phyloP scores from a whole-genome alignment of 2,797 vertebrate species.

The Galago senegalensis region DNA sequence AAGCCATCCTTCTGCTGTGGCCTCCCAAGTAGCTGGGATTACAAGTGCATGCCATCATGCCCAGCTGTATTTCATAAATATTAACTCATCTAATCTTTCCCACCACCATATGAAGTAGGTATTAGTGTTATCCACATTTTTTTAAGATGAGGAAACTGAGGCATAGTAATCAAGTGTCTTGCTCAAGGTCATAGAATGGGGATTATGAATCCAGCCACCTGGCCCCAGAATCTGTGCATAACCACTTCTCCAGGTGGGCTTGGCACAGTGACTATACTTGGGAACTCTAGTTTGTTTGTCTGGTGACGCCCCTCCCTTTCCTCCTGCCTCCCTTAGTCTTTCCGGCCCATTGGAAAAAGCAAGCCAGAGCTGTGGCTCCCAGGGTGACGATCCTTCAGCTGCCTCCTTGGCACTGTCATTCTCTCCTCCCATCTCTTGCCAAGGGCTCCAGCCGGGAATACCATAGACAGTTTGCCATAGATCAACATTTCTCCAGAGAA shows the following conservation, averaged over 20 bases:
- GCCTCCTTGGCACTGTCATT: slow-evolving; percentile 79
- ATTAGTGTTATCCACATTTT: not conserved
- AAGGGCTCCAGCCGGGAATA: slow-evolving; percentile 68
- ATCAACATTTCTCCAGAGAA: slow-evolving; percentile 72
- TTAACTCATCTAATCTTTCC: slow-evolving; percentile 20
- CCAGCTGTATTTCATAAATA: not conserved
- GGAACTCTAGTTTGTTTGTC: slow-evolving; percentile 48
- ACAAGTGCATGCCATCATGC: not conserved
- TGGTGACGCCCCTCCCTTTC: not conserved
- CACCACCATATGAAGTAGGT: not conserved
- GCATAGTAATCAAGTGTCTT: not conserved
- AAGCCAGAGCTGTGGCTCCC: slow-evolving; percentile 71
- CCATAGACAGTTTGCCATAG: slow-evolving; percentile 41
- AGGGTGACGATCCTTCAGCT: slow-evolving; percentile 76
- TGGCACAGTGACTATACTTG: not conserved
- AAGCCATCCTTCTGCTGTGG: not conserved
- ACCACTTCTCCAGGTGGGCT: slow-evolving; percentile 42
- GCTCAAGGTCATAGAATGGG: not conserved
- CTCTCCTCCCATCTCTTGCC: slow-evolving; percentile 55
- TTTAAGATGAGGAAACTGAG: slow-evolving; percentile 52
- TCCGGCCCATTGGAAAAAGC: slow-evolving; percentile 76
- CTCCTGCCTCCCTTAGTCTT: slow-evolving; percentile 33
- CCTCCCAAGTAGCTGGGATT: not conserved
- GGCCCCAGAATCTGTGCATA: not conserved
- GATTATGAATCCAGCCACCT: not conserved